Evolutionary conservation across 35 echinoderm and acorn worm species (phyloP), one percentile per base, ranked within the genome.

Genomic region (Lytechinus variegatus): DNA sequence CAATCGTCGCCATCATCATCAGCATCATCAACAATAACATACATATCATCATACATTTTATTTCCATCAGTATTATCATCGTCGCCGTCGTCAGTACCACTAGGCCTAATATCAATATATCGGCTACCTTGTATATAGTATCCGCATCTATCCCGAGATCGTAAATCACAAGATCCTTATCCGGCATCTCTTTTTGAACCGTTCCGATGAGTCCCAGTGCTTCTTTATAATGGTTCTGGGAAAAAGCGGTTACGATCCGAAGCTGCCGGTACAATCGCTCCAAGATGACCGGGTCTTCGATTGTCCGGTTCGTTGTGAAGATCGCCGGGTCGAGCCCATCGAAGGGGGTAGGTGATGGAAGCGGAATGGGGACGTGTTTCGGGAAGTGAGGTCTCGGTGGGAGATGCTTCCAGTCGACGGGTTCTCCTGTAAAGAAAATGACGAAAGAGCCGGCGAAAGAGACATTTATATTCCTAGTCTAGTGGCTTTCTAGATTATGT

Each of bases 181-280:
- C 52, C 14, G 96, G 96, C 96, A 96, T 96, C 54, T 52, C n/a
- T 21, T 87, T 24, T 55, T 96, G 96, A 10, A 94, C 96, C 11
- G 96, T 96, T 9, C 87, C 96, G 53, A 96, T 96, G 19, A 95
- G 58, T 33, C 94, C 96, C 19, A 95, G 10, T 3, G 96, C 96
- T 21, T 96, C 96, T 21, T 89, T 89, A 54, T 93, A 96, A 86
- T 96, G 96, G 72, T 96, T 96, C 54, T 95, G 33, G 16, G 96
- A 96, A 71, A 96, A 96, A 3, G 94, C 96, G 27, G 94, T 96
- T 19, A 96, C 96, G 27, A 96, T 58, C 24, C 55, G 86, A 16
- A 96, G 54, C 52, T 95, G 53, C 0, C 86, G 27, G 94, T 95
- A 96, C 4, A 96, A 12, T 12, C 87, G 13, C 4, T 96, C 96